Conservation (phyloP, 2,113 vertebrate genomes). For the Microcebus jonahi region DNA sequence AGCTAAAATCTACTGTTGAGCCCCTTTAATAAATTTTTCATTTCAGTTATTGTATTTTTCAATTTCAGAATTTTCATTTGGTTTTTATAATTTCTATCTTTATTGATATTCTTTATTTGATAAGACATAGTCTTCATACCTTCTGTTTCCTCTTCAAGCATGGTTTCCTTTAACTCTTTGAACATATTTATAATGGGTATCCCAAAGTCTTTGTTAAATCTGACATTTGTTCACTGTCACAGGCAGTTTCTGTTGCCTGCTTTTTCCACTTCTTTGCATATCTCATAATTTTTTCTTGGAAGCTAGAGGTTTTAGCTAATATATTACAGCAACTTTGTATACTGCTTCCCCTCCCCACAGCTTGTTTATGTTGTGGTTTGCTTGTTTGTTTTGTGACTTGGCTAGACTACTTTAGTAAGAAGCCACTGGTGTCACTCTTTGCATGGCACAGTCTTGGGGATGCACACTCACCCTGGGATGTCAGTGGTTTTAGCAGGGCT, state of each 20-base stretch:
- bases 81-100: neutral
- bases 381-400: neutral
- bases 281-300: neutral
- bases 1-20: neutral
- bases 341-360: neutral
- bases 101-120: neutral
- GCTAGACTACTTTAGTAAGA: neutral
- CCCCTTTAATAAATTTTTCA: neutral
- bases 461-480: neutral
- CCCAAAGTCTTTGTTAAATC: neutral
- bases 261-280: neutral
- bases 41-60: neutral
- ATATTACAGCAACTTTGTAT: neutral
- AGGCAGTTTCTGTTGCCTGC: neutral
- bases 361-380: neutral
- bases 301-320: neutral
- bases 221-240: neutral
- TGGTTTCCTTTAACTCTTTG: neutral
- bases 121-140: neutral
- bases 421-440: neutral
- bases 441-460: neutral
- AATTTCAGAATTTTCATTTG: slow-evolving; percentile 9
- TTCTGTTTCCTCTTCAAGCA: neutral
- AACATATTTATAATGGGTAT: neutral
- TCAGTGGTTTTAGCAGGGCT: neutral